A percentile compares a stretch with the other conserved stretches of the same genome.
Conservation (phyloP, 2,888 invertebrate species). For the Hemicrepidius hirtus region DNA sequence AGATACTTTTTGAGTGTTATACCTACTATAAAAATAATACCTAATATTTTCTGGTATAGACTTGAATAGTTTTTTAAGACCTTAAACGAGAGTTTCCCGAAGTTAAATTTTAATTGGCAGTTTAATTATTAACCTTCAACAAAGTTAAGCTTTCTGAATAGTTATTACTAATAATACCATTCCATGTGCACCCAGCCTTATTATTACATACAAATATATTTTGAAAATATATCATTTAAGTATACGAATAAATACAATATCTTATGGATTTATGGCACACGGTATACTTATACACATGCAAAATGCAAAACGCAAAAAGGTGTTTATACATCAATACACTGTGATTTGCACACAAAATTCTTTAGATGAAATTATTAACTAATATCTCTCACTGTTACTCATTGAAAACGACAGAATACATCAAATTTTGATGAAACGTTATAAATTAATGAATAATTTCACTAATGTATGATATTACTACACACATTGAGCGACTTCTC, state of each 20-base stretch:
- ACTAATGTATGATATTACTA: constrained; percentile 55
- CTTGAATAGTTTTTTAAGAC: no score
- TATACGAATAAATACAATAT: constrained; percentile 35
- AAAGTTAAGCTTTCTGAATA: no score
- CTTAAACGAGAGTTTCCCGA: no score
- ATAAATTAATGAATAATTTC: constrained; percentile 29
- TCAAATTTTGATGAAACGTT: constrained; percentile 32
- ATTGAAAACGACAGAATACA: constrained; percentile 16
- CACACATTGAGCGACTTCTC: constrained; percentile 65
- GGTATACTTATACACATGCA: constrained; percentile 43
- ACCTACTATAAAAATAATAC: no score
- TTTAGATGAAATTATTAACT: constrained; percentile 2
- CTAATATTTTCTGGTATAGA: no score
- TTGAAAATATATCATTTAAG: constrained; percentile 41
- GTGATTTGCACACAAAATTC: constrained; percentile 33
- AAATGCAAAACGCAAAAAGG: constrained; percentile 36
- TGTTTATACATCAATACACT: constrained; percentile 28
- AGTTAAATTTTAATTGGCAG: no score
- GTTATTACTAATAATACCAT: not conserved
- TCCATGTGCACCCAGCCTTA: constrained; percentile 20
- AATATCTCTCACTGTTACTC: constrained; percentile 1
- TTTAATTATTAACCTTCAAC: no score
- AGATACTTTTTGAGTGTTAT: no score
- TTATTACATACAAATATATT: constrained; percentile 25
- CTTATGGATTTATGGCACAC: constrained; percentile 45